Evolutionary conservation across 2,113 vertebrate species (phyloP).

Genomic region (Malurus elegans): DNA sequence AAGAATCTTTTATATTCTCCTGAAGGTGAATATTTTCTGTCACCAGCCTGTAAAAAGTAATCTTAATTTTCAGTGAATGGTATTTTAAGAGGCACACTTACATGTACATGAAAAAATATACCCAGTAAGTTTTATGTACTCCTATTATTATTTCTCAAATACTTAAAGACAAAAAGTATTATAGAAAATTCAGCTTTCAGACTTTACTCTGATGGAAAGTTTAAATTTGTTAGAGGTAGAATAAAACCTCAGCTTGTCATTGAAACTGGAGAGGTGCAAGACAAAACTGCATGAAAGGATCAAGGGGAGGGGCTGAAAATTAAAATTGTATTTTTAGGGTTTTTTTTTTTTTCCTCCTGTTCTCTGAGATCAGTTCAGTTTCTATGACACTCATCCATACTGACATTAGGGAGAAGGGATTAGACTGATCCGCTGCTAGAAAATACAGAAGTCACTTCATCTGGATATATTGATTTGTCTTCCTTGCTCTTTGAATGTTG

Average conservation of each 20-base stretch:
- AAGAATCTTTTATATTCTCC: background rate
- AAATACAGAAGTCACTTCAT: background rate
- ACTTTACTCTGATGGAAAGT: background rate
- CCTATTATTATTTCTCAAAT: background rate
- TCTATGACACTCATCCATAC: fast-evolving
- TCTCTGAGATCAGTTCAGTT: background rate
- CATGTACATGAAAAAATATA: background rate
- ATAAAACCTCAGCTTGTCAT: background rate
- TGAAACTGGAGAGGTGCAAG: background rate
- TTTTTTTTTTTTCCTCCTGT: background rate
- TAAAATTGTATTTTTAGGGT: background rate
- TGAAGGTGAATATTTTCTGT: background rate
- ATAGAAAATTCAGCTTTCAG: background rate
- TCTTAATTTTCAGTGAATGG: background rate
- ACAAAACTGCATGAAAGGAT: background rate
- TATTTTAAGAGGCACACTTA: background rate
- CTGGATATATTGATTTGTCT: background rate
- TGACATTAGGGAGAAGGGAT: background rate
- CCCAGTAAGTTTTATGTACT: background rate
- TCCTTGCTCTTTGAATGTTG: background rate
- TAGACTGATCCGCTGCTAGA: background rate
- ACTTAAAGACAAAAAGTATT: background rate
- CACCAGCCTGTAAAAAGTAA: background rate
- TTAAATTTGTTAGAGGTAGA: background rate
- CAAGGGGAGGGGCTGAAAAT: fast-evolving